phyloP scores from a whole-genome alignment of 1,140 invertebrate species.

The Bombus difficillimus region DNA sequence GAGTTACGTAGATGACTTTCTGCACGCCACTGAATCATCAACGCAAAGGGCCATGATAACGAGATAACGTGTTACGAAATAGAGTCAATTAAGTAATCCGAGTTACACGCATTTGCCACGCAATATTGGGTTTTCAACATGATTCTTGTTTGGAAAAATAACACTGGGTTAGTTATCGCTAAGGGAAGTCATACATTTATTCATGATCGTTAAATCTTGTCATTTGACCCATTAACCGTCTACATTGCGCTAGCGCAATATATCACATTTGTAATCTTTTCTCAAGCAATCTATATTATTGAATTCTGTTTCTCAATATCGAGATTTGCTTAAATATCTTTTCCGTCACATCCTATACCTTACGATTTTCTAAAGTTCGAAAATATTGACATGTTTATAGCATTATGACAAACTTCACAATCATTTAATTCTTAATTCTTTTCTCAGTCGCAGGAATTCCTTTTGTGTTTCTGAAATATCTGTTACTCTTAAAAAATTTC shows the following conservation, averaged over 20 bases:
- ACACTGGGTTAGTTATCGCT: neutral
- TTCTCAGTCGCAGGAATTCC: no score
- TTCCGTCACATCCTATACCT: no score
- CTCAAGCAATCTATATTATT: no score
- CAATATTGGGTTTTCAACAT: neutral
- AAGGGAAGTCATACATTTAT: neutral
- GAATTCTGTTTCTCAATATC: neutral
- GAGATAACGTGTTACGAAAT: constrained; percentile 35
- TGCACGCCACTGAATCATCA: constrained; percentile 44
- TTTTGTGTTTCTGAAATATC: no score
- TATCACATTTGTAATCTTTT: no score
- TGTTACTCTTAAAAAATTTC: no score
- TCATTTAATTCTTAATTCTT: no score
- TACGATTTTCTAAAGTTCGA: no score
- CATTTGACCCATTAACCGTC: neutral
- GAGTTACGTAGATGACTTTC: constrained; percentile 26
- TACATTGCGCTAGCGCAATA: no score
- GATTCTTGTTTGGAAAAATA: neutral
- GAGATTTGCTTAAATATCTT: no score
- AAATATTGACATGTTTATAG: no score
- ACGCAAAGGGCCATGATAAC: constrained; percentile 16
- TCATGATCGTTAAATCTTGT: neutral
- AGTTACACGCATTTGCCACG: constrained; percentile 5
- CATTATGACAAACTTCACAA: no score
- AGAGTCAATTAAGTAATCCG: constrained; percentile 27